Evolutionary conservation across 2,113 vertebrate genomes (phyloP), one percentile per base, ranked within the genome.

Genomic region (Malaclemys terrapin): DNA sequence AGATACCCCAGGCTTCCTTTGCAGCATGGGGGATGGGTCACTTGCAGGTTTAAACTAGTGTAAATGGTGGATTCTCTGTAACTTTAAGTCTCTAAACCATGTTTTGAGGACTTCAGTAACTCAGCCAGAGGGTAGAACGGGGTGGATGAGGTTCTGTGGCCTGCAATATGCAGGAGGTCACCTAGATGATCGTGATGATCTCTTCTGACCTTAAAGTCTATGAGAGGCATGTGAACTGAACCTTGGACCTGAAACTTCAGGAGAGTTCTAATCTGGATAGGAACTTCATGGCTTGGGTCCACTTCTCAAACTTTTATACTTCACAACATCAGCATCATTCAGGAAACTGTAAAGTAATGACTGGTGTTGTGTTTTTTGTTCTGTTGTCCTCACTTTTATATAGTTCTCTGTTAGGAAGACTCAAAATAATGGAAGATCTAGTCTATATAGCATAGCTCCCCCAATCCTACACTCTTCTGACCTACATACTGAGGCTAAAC

Each of bases 241-340:
- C 42, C 19, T 79, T 57, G 11, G 52, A 54, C 19, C 53, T 54
- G 53, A 59, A 59, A 59, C 57, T 72, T 38, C 19, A 38, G 35
- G 38, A 80, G 92, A 81, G 2, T 27, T 45, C 72, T 54, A 49
- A 88, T 56, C 2, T 20, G 2, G 56, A 19, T 5, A 65, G n/a
- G 79, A 4, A 8, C 87, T 82, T 31, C 25, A 49, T 87, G 20
- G 8, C 75, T 53, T 24, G 13, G 83, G 89, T 22, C 27, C 22
- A 13, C 35, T 12, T 35, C 22, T 42, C 45, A 84, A 87, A 56
- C 0, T 0, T 50, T 4, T 2, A 25, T 76, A 8, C 29, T 96
- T 93, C 0, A 0, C 14, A 82, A 25, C 4, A 11, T 5, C 78
- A 56, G 2, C 19, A 12, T 0, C 2, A 0, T 3, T 65, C 6